These are phyloP conservation scores for Drosophila malerkotliana DNA, from an alignment of 1,140 invertebrate species.

Conservation along the genomic window DNA sequence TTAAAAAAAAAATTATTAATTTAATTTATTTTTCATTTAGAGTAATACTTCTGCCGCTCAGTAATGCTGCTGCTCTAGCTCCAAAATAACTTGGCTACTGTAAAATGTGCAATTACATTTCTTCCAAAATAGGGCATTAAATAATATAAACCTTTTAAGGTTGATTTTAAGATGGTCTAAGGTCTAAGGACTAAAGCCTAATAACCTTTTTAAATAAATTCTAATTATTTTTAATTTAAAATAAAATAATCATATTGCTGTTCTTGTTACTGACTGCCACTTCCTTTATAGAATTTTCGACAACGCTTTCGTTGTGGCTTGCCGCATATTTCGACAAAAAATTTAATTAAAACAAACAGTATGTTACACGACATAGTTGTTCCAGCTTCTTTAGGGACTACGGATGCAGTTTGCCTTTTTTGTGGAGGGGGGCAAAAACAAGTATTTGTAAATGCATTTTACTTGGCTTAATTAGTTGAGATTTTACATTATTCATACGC, in stretches of 20 bases:
- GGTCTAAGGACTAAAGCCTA: too few relatives aligned
- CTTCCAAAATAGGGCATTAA: too few relatives aligned
- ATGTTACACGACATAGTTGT: slow-evolving; percentile 44
- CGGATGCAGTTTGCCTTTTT: slow-evolving; percentile 32
- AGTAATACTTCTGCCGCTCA: too few relatives aligned
- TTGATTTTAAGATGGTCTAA: too few relatives aligned
- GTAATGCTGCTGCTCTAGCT: too few relatives aligned
- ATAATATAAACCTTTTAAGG: too few relatives aligned
- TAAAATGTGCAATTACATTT: too few relatives aligned
- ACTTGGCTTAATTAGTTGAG: slow-evolving; percentile 69
- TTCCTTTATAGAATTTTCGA: neutral
- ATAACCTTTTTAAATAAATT: too few relatives aligned
- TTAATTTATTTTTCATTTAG: neutral
- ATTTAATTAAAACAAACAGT: slow-evolving; percentile 67
- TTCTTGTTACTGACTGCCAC: neutral
- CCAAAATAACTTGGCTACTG: too few relatives aligned
- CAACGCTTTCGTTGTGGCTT: neutral
- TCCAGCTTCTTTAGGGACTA: slow-evolving; percentile 12
- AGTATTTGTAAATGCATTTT: slow-evolving; percentile 59
- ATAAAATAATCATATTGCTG: neutral
- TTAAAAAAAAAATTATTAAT: neutral
- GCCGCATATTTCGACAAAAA: slow-evolving; percentile 12
- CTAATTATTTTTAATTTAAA: neutral
- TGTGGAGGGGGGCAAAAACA: slow-evolving; percentile 12
- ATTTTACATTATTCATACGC: slow-evolving; percentile 71